Conservation (phyloP, 1,140 invertebrate species). For the Drosophila orena region DNA sequence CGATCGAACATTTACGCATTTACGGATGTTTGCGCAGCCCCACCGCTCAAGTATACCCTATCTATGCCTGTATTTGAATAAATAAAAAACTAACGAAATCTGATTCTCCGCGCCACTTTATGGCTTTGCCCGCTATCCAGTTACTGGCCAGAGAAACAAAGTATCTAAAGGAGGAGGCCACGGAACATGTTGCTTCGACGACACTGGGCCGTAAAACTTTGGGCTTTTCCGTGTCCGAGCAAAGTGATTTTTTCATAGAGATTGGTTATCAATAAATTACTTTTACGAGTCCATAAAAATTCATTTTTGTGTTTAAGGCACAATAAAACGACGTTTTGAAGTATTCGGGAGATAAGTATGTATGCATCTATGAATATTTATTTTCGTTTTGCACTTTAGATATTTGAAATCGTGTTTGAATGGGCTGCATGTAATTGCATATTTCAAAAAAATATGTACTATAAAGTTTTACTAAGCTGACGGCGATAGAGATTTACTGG, state of each 20-base stretch:
- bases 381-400: no score
- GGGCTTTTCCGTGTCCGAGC: neutral
- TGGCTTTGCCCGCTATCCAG: constrained; percentile 41
- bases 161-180: constrained; percentile 3
- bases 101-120: constrained; percentile 50
- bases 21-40: constrained; percentile 46
- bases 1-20: constrained; percentile 57
- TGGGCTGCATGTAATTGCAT: no score
- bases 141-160: constrained; percentile 36
- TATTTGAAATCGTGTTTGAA: no score
- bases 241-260: neutral
- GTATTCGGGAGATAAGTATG: no score
- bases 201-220: constrained; percentile 8
- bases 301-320: no score
- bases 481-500: no score
- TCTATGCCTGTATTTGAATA: constrained; percentile 9
- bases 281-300: no score
- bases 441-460: no score
- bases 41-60: constrained; percentile 9
- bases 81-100: constrained; percentile 39
- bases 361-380: no score
- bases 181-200: constrained; percentile 28
- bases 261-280: no score
- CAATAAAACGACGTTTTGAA: no score
- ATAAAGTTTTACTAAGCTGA: no score